phyloP scores from a whole-genome alignment of 2,113 vertebrate species.

The Syngnathus typhle region DNA sequence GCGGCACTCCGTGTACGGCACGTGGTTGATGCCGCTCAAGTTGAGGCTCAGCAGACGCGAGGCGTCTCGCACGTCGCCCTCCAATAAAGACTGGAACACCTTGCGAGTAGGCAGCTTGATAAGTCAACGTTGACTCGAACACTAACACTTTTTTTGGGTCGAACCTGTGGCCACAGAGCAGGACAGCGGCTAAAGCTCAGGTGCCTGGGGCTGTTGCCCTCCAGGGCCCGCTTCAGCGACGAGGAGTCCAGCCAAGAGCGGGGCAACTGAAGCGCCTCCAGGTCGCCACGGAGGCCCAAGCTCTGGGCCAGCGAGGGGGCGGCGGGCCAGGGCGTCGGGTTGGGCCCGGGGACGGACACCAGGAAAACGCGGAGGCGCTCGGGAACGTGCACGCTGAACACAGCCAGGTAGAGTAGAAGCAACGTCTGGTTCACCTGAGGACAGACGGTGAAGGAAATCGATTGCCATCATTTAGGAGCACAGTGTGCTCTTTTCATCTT shows the following conservation, averaged over 20 bases:
- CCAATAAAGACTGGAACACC: constrained; percentile 76
- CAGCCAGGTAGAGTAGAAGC: constrained; percentile 88
- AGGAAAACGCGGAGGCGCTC: constrained; percentile 86
- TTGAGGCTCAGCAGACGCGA: constrained; percentile 81
- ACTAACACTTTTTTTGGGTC: neutral
- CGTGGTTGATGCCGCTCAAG: constrained; percentile 85
- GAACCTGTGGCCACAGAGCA: constrained; percentile 76
- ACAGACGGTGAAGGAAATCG: neutral
- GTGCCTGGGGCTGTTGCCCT: constrained; percentile 83
- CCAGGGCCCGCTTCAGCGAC: constrained; percentile 80
- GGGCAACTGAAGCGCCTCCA: constrained; percentile 91
- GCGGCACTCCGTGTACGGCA: constrained; percentile 75
- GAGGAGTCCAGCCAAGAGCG: constrained; percentile 84
- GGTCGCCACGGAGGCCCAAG: constrained; percentile 77
- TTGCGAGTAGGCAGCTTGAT: neutral
- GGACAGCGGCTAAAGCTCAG: constrained; percentile 90
- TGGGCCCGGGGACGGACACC: constrained; percentile 85
- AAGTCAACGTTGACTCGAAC: neutral
- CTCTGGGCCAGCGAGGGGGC: constrained; percentile 81
- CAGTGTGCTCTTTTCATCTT: neutral
- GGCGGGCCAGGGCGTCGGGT: constrained; percentile 80
- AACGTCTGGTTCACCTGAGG: constrained; percentile 85
- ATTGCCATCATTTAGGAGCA: neutral
- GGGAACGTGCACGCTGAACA: constrained; percentile 86
- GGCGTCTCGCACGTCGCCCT: constrained; percentile 75